These are phyloP conservation scores for Amphiduros pacificus DNA, from an alignment of 2,888 invertebrate species.

Conservation along the genomic window DNA sequence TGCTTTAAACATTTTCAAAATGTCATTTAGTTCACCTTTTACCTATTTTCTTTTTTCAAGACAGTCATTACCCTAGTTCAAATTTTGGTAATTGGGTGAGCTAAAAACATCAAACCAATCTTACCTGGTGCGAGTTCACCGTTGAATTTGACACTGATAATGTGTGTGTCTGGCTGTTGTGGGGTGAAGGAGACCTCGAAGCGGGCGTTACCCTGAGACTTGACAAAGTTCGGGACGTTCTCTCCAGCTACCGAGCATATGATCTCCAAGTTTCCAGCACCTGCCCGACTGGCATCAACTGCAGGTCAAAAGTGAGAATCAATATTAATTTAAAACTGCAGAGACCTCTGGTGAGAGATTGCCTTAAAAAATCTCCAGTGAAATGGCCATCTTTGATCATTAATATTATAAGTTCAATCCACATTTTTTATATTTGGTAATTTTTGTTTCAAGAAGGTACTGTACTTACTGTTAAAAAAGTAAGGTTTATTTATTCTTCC, in stretches of 20 bases:
- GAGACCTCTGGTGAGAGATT: not conserved
- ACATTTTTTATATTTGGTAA: not conserved
- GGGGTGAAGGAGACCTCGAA: constrained; percentile 97
- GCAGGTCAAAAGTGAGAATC: constrained; percentile 17
- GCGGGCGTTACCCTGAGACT: constrained; percentile 94
- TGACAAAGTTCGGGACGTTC: constrained; percentile 97
- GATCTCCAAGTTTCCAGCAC: constrained; percentile 95
- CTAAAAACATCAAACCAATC: no score
- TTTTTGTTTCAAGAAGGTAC: not conserved
- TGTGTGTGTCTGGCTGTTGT: constrained; percentile 88
- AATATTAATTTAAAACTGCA: not conserved
- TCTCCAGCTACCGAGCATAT: constrained; percentile 94
- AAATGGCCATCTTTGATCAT: not conserved
- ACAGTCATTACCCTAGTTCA: no score
- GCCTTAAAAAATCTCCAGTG: not conserved
- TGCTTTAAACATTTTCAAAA: no score
- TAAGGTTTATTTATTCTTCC: constrained; percentile 20
- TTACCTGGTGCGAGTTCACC: constrained; percentile 82
- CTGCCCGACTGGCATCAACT: constrained; percentile 95
- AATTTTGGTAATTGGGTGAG: no score
- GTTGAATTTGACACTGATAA: constrained; percentile 90
- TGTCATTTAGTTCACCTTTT: no score
- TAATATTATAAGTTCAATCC: no score
- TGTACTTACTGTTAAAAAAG: constrained; percentile 29
- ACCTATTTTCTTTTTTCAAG: no score